Evolutionary conservation across 2,888 invertebrate species (phyloP), one percentile per base, ranked within the genome.

Genomic region (Furcula furcula): DNA sequence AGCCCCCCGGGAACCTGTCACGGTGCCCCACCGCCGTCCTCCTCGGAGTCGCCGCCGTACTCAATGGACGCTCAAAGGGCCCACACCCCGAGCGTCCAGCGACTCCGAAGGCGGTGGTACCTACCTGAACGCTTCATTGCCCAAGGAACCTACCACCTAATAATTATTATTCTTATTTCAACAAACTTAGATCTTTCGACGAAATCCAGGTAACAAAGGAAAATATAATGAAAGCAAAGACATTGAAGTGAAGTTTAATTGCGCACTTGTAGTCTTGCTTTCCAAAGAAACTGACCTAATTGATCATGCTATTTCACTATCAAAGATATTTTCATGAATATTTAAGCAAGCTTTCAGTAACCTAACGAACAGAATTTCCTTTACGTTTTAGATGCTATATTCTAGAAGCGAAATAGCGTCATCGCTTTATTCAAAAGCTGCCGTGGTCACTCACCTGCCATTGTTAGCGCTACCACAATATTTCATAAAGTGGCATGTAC

Each of bases 401-500:
- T 35, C 23, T 9, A 12, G 4, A 7, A 43, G 32, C 26, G 2
- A 48, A 46, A 41, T 46, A 52, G 49, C 31, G 29, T 25, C 43
- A 48, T 40, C 48, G 27, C 40, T 21, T 32, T 22, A 29, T 35
- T 29, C 35, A 39, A 30, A 26, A 36, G 28, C 31, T 19, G 21
- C 34, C 36, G 37, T 55, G 60, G 57, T 65, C 65, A 64, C 56
- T 59, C 47, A 49, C 36, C 38, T 41, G 38, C 55, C 31, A 53
- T 59, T 56, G 61, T 54, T 29, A 45, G 31, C 42, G 37, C 45
- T 51, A 32, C 31, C 40, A 40, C 56, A 46, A 49, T 61, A 63
- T 53, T 51, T 53, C 49, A 64, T 64, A n/a, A n/a, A 67, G 56
- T 49, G 59, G 51, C 51, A 44, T 45, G 46, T 55, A 62, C 60